Conservation (phyloP, 2,888 invertebrate genomes). For the Rhodophaea formosa region DNA sequence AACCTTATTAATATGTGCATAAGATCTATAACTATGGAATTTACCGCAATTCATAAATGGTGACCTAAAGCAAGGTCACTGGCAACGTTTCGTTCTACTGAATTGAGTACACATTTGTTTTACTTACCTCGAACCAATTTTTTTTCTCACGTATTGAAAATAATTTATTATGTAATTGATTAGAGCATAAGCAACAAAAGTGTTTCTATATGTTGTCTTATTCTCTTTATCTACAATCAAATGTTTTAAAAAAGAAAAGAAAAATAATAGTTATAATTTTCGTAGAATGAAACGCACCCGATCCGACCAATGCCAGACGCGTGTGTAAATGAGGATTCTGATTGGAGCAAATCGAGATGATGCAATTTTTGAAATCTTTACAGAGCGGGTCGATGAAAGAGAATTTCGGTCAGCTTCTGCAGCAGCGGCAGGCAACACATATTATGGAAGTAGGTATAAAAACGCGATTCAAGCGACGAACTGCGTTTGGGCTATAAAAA, state of each 20-base stretch:
- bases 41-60: not conserved
- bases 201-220: too few species aligned
- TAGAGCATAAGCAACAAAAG: too few species aligned
- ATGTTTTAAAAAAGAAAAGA: not conserved
- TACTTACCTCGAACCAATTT: not conserved
- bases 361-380: constrained; percentile 51
- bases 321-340: not conserved
- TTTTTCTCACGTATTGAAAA: not conserved
- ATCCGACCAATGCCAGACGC: not conserved
- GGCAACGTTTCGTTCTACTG: not conserved
- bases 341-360: constrained; percentile 32
- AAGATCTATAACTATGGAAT: not conserved
- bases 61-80: not conserved
- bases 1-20: not conserved
- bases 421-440: too few species aligned
- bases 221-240: not conserved
- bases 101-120: not conserved
- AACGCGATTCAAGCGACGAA: too few species aligned
- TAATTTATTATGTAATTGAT: too few species aligned
- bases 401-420: not conserved
- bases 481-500: too few species aligned
- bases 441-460: too few species aligned
- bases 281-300: not conserved
- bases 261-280: constrained; percentile 10
- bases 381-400: constrained; percentile 23